Evolutionary conservation across 2,113 vertebrate species (phyloP), one percentile per base, ranked within the genome.

Genomic region (Nothobranchius kuhntae): DNA sequence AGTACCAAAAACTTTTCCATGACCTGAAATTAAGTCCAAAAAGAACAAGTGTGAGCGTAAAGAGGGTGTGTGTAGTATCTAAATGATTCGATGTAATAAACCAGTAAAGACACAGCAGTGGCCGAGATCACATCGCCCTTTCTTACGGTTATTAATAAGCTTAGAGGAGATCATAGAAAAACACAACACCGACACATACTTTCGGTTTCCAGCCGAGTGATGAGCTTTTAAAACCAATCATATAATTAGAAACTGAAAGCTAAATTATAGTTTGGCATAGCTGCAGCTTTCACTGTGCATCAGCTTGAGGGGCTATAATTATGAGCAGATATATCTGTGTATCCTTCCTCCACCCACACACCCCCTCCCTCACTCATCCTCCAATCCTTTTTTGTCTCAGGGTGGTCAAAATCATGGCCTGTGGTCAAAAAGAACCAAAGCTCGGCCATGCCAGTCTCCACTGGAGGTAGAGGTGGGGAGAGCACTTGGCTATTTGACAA

Each of bases 401-500:
- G 83, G 78, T 79, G 88, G 80, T 67, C 65, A 14, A 83, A 79
- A 81, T 68, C 24, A 60, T 74, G 90, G 82, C 91, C 92, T 89
- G 92, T 92, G 92, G 92, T 89, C 76, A 82, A 78, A 76, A 86
- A 86, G 89, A 90, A 84, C 81, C 64, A 77, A 78, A 68, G 74
- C 62, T 86, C 82, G 83, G 30, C 87, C 75, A 84, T 56, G 35
- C 75, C 73, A 82, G 63, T 10, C 57, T n/a, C 76, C 59, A 9
- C 42, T 66, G 13, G 77, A 77, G 85, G 80, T 77, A 70, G 83
- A 87, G 88, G 82, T 83, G 80, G 89, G 89, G 88, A 73, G 83
- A 77, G 85, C 83, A 67, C 66, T 82, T 92, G 91, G 91, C 82
- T 21, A 0, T 30, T 17, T 72, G 75, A 86, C 86, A 89, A 57